Evolutionary conservation across 2,888 invertebrate species (phyloP).

Genomic region (Oxyteleia sp.): DNA sequence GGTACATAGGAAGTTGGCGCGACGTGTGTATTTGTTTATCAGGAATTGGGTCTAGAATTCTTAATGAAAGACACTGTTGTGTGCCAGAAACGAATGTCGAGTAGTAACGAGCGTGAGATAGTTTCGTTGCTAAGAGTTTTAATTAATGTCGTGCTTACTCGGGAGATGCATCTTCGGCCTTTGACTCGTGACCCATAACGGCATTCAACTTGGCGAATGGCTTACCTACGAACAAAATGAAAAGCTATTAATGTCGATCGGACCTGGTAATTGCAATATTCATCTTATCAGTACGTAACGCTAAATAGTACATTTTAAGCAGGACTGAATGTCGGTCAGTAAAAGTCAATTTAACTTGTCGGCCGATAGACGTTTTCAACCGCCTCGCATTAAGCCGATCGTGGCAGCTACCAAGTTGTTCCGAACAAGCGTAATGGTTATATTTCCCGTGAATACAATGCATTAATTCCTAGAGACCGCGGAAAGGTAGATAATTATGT

Average conservation of each 20-base stretch:
- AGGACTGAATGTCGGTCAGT: slow-evolving; percentile 62
- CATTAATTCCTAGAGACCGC: slow-evolving; percentile 28
- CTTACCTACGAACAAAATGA: slow-evolving; percentile 77
- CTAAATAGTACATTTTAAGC: slow-evolving; percentile 63
- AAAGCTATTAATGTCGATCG: slow-evolving; percentile 78
- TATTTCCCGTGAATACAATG: slow-evolving; percentile 47
- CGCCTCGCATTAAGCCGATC: slow-evolving; percentile 47
- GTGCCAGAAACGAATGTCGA: slow-evolving; percentile 72
- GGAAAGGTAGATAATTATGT: slow-evolving; percentile 50
- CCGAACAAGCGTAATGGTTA: slow-evolving; percentile 37
- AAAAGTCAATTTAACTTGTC: slow-evolving; percentile 67
- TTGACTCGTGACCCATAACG: slow-evolving; percentile 79
- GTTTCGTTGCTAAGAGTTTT: slow-evolving; percentile 78
- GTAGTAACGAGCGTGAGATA: slow-evolving; percentile 77
- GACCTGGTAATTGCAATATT: slow-evolving; percentile 72
- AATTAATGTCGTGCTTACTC: slow-evolving; percentile 79
- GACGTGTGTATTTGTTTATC: slow-evolving; percentile 64
- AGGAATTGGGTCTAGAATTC: slow-evolving; percentile 68
- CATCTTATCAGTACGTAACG: slow-evolving; percentile 70
- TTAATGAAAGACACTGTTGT: slow-evolving; percentile 69
- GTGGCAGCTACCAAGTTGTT: slow-evolving; percentile 51
- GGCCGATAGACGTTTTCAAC: slow-evolving; percentile 58
- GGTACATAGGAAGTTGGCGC: slow-evolving; percentile 51
- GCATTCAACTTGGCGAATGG: slow-evolving; percentile 75
- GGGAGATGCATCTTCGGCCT: slow-evolving; percentile 80